Conservation (phyloP, 2,113 vertebrate species). For the Rhombomys opimus region DNA sequence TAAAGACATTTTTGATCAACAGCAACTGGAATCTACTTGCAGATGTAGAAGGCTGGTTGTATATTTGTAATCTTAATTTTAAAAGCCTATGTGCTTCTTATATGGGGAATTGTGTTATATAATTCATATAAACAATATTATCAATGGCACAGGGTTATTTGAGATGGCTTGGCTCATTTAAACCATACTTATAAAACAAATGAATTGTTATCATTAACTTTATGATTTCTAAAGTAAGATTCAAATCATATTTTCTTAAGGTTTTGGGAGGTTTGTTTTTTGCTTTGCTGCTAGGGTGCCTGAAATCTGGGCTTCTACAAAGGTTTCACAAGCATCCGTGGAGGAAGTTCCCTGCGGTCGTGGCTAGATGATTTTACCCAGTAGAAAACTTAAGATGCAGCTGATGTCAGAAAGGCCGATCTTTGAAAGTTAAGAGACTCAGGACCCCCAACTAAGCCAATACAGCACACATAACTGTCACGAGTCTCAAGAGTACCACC, state of each 20-base stretch:
- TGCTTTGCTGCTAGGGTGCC: not conserved
- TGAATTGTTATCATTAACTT: not conserved
- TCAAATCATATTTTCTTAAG: not conserved
- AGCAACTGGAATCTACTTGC: not conserved
- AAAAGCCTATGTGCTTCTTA: not conserved
- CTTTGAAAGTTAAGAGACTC: not conserved
- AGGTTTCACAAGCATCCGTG: not conserved
- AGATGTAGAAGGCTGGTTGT: not conserved
- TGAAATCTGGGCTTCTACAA: not conserved
- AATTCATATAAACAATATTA: not conserved
- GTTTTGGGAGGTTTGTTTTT: not conserved
- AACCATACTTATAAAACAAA: not conserved
- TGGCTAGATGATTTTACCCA: not conserved
- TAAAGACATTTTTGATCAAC: not conserved
- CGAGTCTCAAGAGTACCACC: not conserved
- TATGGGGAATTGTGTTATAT: not conserved
- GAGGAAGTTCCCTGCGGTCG: not conserved
- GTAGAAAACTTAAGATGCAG: not conserved
- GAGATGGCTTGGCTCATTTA: not conserved
- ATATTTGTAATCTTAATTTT: constrained; percentile 10
- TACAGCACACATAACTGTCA: not conserved
- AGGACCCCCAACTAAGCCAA: not conserved
- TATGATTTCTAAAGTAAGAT: not conserved
- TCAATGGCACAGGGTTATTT: not conserved
- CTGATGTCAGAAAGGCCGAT: not conserved